phyloP scores from a whole-genome alignment of 2,113 vertebrate species.

The Ciconia maguari region DNA sequence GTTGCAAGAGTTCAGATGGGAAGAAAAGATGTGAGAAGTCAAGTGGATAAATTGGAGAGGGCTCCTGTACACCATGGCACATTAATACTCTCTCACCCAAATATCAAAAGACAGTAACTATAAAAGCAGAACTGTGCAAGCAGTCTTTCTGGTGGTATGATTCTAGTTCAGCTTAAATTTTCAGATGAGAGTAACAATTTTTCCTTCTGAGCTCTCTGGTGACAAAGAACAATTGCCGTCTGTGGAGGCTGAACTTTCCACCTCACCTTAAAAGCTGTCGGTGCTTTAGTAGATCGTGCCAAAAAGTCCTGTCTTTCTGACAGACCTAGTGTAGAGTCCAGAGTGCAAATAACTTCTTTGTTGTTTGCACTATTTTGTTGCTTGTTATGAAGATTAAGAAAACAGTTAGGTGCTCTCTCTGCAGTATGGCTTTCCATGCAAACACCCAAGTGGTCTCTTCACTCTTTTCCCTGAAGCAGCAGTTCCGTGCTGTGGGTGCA shows the following conservation, averaged over 20 bases:
- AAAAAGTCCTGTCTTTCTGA: not conserved
- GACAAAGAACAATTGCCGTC: not conserved
- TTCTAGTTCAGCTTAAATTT: not conserved
- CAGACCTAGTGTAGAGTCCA: not conserved
- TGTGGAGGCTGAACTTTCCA: not conserved
- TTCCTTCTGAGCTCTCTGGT: not conserved
- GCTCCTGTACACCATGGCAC: not conserved
- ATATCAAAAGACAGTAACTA: not conserved
- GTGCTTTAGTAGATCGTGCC: not conserved
- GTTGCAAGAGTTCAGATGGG: not conserved
- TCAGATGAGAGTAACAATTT: not conserved
- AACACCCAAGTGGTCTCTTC: not conserved
- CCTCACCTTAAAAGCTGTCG: not conserved
- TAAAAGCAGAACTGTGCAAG: slow-evolving; percentile 17
- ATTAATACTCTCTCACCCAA: not conserved
- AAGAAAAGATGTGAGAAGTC: slow-evolving; percentile 19
- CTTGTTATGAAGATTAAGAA: not conserved
- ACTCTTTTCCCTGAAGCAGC: not conserved
- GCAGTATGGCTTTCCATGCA: not conserved
- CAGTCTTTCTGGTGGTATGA: not conserved
- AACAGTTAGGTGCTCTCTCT: not conserved
- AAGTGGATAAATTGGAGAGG: slow-evolving; percentile 20
- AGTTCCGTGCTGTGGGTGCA: not conserved
- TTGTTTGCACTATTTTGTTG: not conserved
- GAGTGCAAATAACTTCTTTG: not conserved